These are phyloP conservation scores for Lutraria lutraria DNA, from an alignment of 2,888 invertebrate genomes.

Conservation along the genomic window DNA sequence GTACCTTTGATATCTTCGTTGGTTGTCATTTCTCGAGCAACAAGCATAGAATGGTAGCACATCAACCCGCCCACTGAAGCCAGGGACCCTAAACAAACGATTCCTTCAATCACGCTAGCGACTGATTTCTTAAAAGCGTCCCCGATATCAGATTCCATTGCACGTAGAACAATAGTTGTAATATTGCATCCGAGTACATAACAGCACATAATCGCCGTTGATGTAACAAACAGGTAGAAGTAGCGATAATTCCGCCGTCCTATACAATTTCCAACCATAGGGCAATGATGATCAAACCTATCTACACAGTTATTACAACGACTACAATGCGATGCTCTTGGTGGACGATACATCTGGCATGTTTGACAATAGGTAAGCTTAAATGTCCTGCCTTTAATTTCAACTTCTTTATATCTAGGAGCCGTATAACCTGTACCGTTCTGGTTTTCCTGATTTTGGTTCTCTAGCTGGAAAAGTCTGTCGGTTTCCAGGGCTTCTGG, in stretches of 20 bases:
- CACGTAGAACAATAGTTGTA: conserved; percentile 62
- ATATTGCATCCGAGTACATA: conserved; percentile 67
- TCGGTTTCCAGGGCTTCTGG: conserved; percentile 70
- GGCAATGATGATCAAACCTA: conserved; percentile 70
- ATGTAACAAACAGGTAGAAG: conserved; percentile 65
- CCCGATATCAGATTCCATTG: conserved; percentile 61
- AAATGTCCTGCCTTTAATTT: conserved; percentile 62
- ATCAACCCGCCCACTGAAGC: conserved; percentile 68
- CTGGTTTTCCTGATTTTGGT: conserved; percentile 52
- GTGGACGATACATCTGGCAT: conserved; percentile 69
- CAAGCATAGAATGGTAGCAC: conserved; percentile 70
- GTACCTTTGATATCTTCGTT: conserved; percentile 71
- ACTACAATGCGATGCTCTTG: conserved; percentile 68
- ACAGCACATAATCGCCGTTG: conserved; percentile 65
- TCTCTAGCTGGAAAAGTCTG: conserved; percentile 57
- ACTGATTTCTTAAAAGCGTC: conserved; percentile 66
- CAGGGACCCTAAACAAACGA: conserved; percentile 62
- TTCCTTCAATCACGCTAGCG: conserved; percentile 66
- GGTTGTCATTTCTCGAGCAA: conserved; percentile 67
- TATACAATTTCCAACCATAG: conserved; percentile 70
- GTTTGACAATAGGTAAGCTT: conserved; percentile 66
- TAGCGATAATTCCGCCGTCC: conserved; percentile 68
- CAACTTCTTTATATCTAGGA: conserved; percentile 64
- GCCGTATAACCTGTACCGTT: conserved; percentile 50
- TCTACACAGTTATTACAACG: conserved; percentile 70